Evolutionary conservation across 1,140 invertebrate species (phyloP).

Genomic region (Drosophila rhopaloa): DNA sequence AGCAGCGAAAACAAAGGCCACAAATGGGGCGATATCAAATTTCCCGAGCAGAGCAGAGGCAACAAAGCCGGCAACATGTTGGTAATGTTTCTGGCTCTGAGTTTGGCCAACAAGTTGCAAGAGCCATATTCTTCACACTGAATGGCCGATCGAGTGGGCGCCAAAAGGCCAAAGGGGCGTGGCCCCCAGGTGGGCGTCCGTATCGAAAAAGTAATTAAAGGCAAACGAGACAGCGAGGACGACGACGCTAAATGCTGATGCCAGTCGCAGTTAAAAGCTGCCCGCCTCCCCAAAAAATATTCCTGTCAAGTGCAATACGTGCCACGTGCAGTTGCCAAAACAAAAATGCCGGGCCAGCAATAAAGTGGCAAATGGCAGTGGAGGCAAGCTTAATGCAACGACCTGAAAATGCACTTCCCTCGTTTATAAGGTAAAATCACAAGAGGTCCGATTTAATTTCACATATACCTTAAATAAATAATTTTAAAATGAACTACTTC

Average conservation of each 20-base stretch:
- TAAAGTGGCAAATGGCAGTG: conserved; percentile 6
- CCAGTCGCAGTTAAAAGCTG: conserved; percentile 48
- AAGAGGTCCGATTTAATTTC: too few relatives aligned
- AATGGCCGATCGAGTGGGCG: conserved; percentile 52
- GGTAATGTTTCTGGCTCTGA: not conserved
- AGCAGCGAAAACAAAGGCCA: conserved; percentile 6
- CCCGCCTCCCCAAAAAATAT: conserved; percentile 37
- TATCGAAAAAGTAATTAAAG: conserved; percentile 82
- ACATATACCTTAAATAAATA: too few relatives aligned
- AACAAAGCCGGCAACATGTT: conserved; percentile 13
- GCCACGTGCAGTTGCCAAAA: conserved; percentile 59
- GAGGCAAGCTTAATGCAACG: not conserved
- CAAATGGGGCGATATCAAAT: conserved; percentile 29
- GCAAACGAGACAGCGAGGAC: conserved; percentile 38
- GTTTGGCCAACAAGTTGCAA: conserved; percentile 29
- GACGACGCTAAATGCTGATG: conserved; percentile 39
- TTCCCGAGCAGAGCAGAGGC: not conserved
- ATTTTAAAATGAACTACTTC: too few relatives aligned
- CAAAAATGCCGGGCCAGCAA: conserved; percentile 42
- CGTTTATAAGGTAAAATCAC: too few relatives aligned
- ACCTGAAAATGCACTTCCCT: not conserved
- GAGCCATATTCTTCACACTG: too few relatives aligned
- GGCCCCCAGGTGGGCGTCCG: conserved; percentile 57
- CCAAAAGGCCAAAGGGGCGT: conserved; percentile 43
- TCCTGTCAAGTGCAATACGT: conserved; percentile 77